These are phyloP conservation scores for Anser cygnoides DNA, from an alignment of 2,113 vertebrate genomes.

Conservation along the genomic window DNA sequence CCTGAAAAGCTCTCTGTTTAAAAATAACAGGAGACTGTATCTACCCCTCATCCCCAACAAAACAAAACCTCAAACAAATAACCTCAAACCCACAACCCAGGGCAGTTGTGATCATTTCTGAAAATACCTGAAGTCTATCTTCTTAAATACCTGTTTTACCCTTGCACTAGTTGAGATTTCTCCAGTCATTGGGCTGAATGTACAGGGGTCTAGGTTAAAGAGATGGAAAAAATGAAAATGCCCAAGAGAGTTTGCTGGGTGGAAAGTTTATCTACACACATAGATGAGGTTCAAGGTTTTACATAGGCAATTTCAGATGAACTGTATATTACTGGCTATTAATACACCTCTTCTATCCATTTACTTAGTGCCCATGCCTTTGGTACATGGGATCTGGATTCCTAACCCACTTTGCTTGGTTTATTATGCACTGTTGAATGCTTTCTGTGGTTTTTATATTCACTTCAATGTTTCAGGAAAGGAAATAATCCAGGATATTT, in stretches of 20 bases:
- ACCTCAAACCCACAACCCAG: not conserved
- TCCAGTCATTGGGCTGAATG: not conserved
- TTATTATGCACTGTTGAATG: not conserved
- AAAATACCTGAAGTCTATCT: not conserved
- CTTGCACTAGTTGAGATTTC: not conserved
- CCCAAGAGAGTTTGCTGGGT: not conserved
- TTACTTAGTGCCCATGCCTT: rapidly evolving
- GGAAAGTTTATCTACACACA: not conserved
- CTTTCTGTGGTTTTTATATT: not conserved
- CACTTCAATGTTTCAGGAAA: not conserved
- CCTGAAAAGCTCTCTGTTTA: not conserved
- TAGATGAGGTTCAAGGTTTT: not conserved
- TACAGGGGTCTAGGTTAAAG: not conserved
- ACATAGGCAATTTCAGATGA: not conserved
- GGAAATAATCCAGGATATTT: not conserved
- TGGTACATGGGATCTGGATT: not conserved
- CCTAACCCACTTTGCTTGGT: not conserved
- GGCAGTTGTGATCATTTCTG: not conserved
- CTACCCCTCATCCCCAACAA: too few relatives aligned
- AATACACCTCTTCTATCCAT: rapidly evolving
- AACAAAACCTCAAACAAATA: not conserved
- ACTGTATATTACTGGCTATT: not conserved
- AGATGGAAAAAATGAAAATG: not conserved
- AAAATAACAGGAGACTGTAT: not conserved
- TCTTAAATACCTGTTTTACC: not conserved